Evolutionary conservation across 2,797 vertebrate species (phyloP), one percentile per base, ranked within the genome.

Genomic region (Centropyge bicolor): DNA sequence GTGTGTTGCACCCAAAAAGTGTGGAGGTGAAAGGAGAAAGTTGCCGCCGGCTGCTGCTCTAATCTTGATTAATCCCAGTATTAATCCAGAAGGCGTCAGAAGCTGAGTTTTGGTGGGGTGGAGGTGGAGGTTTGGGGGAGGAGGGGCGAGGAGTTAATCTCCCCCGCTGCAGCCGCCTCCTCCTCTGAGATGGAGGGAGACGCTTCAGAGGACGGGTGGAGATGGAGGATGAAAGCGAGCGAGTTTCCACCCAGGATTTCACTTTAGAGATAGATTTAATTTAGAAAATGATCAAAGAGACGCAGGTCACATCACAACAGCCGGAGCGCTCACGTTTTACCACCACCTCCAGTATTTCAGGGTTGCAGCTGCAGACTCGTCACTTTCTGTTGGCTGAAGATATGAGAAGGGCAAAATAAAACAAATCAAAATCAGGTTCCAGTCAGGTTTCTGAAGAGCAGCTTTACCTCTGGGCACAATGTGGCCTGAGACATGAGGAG

Each of bases 61-160:
- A 91, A 93, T 92, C 91, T 88, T 10, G 48, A 78, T 82, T 92
- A 92, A 92, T 91, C 92, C 89, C 70, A 48, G 82, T 80, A 89
- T 92, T 84, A 84, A 92, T 91, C 89, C 89, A 83, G 54, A 63
- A 48, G 52, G 51, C 64, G 43, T 80, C 59, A 40, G 75, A 67
- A 49, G 62, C 35, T 1, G n/a, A 43, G 70, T 16, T 40, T 41
- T 76, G 76, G 38, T 2, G 24, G 69, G 72, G 70, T 56, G 62
- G 41, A 55, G 62, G 74, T 48, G 40, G 51, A 35, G 68, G 51
- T 56, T 64, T 48, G 27, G 27, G 10, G 20, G 49, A 19, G 46
- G 54, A 43, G 27, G 63, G 19, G 59, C 13, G 61, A 22, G 35
- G 49, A 24, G 69, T 48, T 77, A 73, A 70, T 73, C 76, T 35